Evolutionary conservation across 2,888 invertebrate species (phyloP), one percentile per base, ranked within the genome.

Genomic region (Andrena hattorfiana): DNA sequence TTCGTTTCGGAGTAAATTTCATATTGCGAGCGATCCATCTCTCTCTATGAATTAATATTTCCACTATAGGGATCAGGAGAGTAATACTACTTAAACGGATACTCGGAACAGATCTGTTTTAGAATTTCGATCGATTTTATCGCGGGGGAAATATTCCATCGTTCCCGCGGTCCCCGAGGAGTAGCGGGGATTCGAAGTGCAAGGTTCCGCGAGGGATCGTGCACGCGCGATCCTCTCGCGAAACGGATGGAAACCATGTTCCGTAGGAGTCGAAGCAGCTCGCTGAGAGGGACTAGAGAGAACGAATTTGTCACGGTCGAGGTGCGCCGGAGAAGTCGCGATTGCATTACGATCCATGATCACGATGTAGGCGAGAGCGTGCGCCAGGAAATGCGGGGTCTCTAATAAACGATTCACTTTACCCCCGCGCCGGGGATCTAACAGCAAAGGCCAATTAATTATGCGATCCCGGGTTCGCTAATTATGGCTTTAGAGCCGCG

Each of bases 321-420:
- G 48, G 81, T 81, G 54, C 64, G 59, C 70, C 60, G 77, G 70
- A 66, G 74, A 81, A 85, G 74, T 87, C 81, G 76, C 86, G 76
- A 85, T 85, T 74, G 80, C 86, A 75, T 76, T 85, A 75, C 77
- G 87, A 85, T 87, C 87, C 70, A 72, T 70, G 77, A 85, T 87
- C 87, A 77, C 72, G 72, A 77, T 23, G 20, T 51, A 28, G 66
- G 10, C 54, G 67, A 64, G 68, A 54, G 62, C 69, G 32, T 56
- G 60, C 76, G 62, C 32, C 68, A 74, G 81, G 81, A 81, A 81
- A 81, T 64, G 63, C 51, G 42, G 74, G 69, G 48, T 59, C 69
- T 51, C 81, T 74, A 69, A 81, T 81, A 68, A 81, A 81, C 74
- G 51, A 51, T 51, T 73, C 26, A 51, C 63, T 51, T 48, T 16